phyloP scores from a whole-genome alignment of 2,797 vertebrate genomes.

The Poeciliopsis infans region DNA sequence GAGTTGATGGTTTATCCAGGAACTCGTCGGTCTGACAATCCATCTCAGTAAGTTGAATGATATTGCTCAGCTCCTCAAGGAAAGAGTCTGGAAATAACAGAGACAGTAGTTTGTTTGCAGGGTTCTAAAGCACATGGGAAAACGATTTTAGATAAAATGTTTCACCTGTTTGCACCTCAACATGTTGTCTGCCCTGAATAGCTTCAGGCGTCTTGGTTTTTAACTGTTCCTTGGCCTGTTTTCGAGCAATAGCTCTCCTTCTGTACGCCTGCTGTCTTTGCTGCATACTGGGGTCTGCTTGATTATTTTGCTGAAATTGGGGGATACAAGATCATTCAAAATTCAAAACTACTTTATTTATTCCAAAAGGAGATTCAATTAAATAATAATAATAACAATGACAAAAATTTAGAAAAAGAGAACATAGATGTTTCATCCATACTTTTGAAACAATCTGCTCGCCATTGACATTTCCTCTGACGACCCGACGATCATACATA shows the following conservation, averaged over 20 bases:
- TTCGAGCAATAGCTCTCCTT: conserved; percentile 76
- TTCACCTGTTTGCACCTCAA: conserved; percentile 91
- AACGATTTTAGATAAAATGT: not conserved
- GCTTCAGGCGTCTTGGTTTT: conserved; percentile 78
- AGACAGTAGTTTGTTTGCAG: not conserved
- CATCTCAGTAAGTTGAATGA: conserved; percentile 75
- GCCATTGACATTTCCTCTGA: conserved; percentile 88
- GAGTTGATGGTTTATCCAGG: conserved; percentile 88
- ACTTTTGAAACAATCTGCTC: conserved; percentile 77
- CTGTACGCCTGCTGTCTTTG: conserved; percentile 76
- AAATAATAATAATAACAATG: not conserved
- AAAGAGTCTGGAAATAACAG: conserved; percentile 84
- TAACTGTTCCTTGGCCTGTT: conserved; percentile 69
- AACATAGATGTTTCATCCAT: conserved; percentile 36
- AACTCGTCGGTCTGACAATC: conserved; percentile 94
- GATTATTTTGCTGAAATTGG: conserved; percentile 53
- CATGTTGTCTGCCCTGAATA: conserved; percentile 83
- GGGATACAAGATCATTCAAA: not conserved
- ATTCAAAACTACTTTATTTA: no score
- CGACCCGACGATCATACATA: conserved; percentile 91
- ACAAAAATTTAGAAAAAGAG: not conserved
- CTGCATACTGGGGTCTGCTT: conserved; percentile 71
- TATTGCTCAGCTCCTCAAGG: conserved; percentile 90
- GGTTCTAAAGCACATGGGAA: not conserved
- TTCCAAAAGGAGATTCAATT: no score